Percentiles rank a stretch among this genome's conserved stretches.
phyloP scores from a whole-genome alignment of 2,113 vertebrate genomes.

The Vimba vimba region DNA sequence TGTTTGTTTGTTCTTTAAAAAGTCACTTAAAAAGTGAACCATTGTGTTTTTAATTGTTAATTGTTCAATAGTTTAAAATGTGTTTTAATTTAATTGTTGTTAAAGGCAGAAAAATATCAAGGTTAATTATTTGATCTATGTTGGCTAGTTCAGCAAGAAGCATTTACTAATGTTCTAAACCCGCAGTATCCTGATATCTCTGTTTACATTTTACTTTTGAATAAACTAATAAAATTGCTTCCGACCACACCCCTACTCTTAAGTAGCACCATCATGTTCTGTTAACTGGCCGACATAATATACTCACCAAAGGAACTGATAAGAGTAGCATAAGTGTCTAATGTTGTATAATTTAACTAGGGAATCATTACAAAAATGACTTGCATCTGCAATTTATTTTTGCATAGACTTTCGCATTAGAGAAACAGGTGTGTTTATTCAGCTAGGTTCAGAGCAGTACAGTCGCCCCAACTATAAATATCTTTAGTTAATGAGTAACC shows the following conservation, averaged over 20 bases:
- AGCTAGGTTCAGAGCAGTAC: background rate
- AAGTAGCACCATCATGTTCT: background rate
- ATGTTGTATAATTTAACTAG: background rate
- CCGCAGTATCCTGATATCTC: background rate
- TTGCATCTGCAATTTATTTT: slow-evolving; percentile 1
- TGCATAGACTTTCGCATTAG: background rate
- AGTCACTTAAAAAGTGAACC: too few species aligned
- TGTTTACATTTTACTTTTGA: background rate
- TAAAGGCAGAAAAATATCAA: background rate
- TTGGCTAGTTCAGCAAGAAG: background rate
- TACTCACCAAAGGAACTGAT: background rate
- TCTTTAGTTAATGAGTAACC: slow-evolving; percentile 23
- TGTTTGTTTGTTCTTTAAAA: too few species aligned
- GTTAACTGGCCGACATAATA: background rate
- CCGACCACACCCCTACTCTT: background rate
- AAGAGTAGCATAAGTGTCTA: background rate
- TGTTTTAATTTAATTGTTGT: background rate
- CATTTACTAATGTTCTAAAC: background rate
- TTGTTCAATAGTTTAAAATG: too few species aligned
- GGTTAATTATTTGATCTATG: background rate
- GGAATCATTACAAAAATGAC: background rate
- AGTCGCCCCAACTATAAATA: background rate
- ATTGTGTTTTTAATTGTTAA: too few species aligned
- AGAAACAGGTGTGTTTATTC: slow-evolving; percentile 16
- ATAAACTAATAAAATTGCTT: background rate